Evolutionary conservation across 2,113 vertebrate species (phyloP).

Genomic region (Phylloscopus trochilus): DNA sequence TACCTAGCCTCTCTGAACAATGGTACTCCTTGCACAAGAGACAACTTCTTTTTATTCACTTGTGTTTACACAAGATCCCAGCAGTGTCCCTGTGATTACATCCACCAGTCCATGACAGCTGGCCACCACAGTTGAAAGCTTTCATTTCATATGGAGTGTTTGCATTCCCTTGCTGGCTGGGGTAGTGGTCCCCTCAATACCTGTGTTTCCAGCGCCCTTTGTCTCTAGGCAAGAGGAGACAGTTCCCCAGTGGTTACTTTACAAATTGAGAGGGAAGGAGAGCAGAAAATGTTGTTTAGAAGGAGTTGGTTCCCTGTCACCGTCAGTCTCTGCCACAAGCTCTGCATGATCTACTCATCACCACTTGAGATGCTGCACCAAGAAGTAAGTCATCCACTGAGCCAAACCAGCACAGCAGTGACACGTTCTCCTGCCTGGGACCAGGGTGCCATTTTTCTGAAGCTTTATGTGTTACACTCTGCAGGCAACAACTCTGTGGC

Average conservation of each 20-base stretch:
- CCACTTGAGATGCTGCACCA: neutral
- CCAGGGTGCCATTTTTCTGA: neutral
- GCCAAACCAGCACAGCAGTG: neutral
- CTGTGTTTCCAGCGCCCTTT: neutral
- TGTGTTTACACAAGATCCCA: neutral
- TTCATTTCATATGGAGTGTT: neutral
- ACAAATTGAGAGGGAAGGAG: neutral
- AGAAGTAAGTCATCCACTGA: neutral
- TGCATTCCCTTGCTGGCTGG: neutral
- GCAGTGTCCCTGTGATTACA: neutral
- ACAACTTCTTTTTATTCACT: neutral
- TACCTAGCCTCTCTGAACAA: neutral
- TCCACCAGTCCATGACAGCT: neutral
- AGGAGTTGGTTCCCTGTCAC: neutral
- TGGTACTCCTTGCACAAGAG: constrained; percentile 13
- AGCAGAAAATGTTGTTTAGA: neutral
- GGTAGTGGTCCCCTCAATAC: neutral
- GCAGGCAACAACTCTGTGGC: neutral
- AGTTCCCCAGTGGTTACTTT: neutral
- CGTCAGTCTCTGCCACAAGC: neutral
- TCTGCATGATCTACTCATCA: neutral
- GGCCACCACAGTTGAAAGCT: neutral
- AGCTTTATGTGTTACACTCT: neutral
- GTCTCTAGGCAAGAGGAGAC: neutral
- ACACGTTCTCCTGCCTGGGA: neutral